Conservation (phyloP, 2,888 invertebrate species). For the Holacanthella duospinosa region DNA sequence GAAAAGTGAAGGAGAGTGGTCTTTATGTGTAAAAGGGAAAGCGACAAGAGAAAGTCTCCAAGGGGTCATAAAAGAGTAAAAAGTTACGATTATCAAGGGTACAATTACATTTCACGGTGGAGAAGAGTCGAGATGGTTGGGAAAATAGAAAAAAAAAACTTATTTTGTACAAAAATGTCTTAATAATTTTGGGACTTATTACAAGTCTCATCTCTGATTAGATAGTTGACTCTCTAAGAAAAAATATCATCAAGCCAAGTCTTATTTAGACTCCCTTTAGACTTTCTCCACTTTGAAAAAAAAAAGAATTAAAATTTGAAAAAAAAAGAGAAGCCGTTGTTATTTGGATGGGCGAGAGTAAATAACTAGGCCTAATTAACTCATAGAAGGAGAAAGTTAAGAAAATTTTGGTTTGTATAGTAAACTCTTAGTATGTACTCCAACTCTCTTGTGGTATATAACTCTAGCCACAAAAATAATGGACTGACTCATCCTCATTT, state of each 20-base stretch:
- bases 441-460: background rate
- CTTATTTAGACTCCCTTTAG: too few species aligned
- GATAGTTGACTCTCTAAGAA: too few species aligned
- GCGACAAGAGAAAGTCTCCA: background rate
- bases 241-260: too few species aligned
- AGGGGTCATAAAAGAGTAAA: constrained; percentile 4
- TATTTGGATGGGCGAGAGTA: too few species aligned
- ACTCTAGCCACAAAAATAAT: too few species aligned
- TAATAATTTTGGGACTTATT: background rate
- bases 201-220: too few species aligned
- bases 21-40: too few species aligned
- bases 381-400: background rate
- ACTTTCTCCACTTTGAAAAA: background rate
- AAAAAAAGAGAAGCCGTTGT: background rate
- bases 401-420: background rate
- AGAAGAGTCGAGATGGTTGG: constrained; percentile 4
- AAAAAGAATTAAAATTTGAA: background rate
- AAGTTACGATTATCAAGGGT: constrained; percentile 32
- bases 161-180: background rate
- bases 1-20: too few species aligned
- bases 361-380: constrained; percentile 6
- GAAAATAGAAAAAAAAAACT: background rate
- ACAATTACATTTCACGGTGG: constrained; percentile 32
- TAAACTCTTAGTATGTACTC: background rate
- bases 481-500: constrained; percentile 9